A percentile compares a stretch with the other conserved stretches of the same genome.
phyloP scores from a whole-genome alignment of 2,888 invertebrate species.

The Zaprionus lineosus region DNA sequence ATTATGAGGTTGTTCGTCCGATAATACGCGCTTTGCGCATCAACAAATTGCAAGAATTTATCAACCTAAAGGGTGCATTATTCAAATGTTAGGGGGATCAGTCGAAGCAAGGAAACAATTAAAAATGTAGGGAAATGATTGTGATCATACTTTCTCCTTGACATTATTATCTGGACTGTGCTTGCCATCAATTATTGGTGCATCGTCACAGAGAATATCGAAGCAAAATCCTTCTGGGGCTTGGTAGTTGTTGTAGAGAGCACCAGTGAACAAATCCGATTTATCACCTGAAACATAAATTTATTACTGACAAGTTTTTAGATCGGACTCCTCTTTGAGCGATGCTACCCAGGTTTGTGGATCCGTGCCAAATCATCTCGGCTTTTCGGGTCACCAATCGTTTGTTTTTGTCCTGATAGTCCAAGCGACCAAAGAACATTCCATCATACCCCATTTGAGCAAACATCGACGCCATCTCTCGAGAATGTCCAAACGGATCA shows the following conservation, averaged over 20 bases:
- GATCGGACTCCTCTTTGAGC: background rate
- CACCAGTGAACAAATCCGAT: slow-evolving; percentile 90
- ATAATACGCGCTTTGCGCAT: slow-evolving; percentile 85
- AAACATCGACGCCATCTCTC: slow-evolving; percentile 92
- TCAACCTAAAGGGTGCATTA: slow-evolving; percentile 59
- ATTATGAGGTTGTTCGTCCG: slow-evolving; percentile 89
- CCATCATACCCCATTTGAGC: slow-evolving; percentile 95
- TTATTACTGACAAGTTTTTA: background rate
- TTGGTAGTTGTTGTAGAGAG: slow-evolving; percentile 90
- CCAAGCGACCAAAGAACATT: slow-evolving; percentile 92
- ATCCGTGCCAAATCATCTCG: slow-evolving; percentile 93
- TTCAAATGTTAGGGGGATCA: background rate
- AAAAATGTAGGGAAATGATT: no score
- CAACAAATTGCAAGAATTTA: slow-evolving; percentile 85
- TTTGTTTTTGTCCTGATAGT: slow-evolving; percentile 90
- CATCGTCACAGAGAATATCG: slow-evolving; percentile 92
- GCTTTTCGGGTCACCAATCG: slow-evolving; percentile 86
- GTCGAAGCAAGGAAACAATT: slow-evolving; percentile 27
- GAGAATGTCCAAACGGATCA: slow-evolving; percentile 93
- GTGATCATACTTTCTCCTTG: slow-evolving; percentile 86
- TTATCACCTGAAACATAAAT: slow-evolving; percentile 38
- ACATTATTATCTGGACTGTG: slow-evolving; percentile 93
- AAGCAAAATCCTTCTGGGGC: slow-evolving; percentile 97
- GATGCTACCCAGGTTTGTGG: slow-evolving; percentile 86
- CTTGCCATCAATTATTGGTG: slow-evolving; percentile 92